Conservation (phyloP, 2,113 vertebrate genomes). For the Lophochroa leadbeateri region DNA sequence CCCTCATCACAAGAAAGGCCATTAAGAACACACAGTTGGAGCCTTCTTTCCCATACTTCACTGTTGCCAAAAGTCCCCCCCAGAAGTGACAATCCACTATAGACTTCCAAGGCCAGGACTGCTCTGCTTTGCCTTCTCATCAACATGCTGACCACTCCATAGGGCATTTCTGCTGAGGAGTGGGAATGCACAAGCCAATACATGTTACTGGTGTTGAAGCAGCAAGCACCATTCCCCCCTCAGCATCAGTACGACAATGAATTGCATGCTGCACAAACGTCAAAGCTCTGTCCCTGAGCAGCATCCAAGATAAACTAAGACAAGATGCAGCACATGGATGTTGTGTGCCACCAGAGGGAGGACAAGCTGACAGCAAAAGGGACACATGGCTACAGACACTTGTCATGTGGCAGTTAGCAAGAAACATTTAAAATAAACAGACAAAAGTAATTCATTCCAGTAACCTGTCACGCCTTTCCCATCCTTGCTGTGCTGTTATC, state of each 20-base stretch:
- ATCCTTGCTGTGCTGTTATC: background rate
- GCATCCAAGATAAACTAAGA: conserved; percentile 37
- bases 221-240: conserved; percentile 55
- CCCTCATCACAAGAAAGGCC: background rate
- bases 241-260: conserved; percentile 46
- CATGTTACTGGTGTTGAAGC: conserved; percentile 27
- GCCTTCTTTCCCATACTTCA: background rate
- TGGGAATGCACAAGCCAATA: conserved; percentile 47
- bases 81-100: background rate
- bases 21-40: background rate
- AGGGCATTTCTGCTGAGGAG: conserved; percentile 8
- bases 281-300: conserved; percentile 44
- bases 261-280: conserved; percentile 51
- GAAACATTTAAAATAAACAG: conserved; percentile 61
- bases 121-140: background rate
- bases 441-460: conserved; percentile 23
- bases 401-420: conserved; percentile 62
- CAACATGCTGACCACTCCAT: background rate
- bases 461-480: background rate
- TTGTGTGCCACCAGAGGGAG: conserved; percentile 40
- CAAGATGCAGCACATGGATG: conserved; percentile 58
- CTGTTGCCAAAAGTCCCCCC: background rate
- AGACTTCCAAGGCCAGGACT: background rate
- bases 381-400: conserved; percentile 62
- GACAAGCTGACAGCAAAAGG: conserved; percentile 65